These are phyloP conservation scores for Rutilus rutilus DNA, from an alignment of 2,113 vertebrate genomes.

Conservation along the genomic window DNA sequence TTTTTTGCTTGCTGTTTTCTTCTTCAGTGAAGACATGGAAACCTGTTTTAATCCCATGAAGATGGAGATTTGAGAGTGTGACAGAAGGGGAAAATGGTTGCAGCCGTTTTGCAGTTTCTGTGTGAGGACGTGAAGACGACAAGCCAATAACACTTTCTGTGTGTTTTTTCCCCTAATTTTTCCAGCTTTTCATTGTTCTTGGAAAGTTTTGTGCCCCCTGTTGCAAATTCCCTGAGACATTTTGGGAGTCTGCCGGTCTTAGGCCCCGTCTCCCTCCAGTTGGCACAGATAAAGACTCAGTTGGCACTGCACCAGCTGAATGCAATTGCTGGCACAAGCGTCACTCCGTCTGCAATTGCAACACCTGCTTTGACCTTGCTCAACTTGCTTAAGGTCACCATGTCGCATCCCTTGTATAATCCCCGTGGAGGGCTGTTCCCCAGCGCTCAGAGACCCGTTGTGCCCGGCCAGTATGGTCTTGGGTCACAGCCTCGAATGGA, in stretches of 20 bases:
- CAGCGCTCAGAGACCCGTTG: constrained; percentile 74
- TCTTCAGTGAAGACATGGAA: constrained; percentile 49
- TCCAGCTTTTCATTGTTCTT: constrained; percentile 92
- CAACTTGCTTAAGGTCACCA: constrained; percentile 83
- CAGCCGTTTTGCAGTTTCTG: constrained; percentile 33
- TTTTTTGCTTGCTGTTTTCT: constrained; percentile 49
- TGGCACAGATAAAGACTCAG: constrained; percentile 88
- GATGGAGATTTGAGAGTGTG: not conserved
- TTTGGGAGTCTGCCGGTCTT: constrained; percentile 82
- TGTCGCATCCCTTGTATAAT: constrained; percentile 85
- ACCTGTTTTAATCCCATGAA: constrained; percentile 11
- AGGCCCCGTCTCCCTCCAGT: constrained; percentile 86
- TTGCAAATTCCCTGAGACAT: constrained; percentile 85
- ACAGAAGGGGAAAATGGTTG: constrained; percentile 18
- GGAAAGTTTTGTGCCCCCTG: constrained; percentile 85
- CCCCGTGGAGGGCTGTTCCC: constrained; percentile 82
- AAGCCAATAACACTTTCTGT: constrained; percentile 82
- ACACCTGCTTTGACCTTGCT: constrained; percentile 78
- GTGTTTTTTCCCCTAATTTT: constrained; percentile 71
- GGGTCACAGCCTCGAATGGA: constrained; percentile 75
- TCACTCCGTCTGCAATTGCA: constrained; percentile 57
- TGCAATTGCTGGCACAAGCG: constrained; percentile 71
- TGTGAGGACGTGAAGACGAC: constrained; percentile 45
- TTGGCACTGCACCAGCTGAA: constrained; percentile 84
- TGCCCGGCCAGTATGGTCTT: constrained; percentile 70